Conservation (phyloP, 2,888 invertebrate genomes). For the Caenorhabditis doughertyi region DNA sequence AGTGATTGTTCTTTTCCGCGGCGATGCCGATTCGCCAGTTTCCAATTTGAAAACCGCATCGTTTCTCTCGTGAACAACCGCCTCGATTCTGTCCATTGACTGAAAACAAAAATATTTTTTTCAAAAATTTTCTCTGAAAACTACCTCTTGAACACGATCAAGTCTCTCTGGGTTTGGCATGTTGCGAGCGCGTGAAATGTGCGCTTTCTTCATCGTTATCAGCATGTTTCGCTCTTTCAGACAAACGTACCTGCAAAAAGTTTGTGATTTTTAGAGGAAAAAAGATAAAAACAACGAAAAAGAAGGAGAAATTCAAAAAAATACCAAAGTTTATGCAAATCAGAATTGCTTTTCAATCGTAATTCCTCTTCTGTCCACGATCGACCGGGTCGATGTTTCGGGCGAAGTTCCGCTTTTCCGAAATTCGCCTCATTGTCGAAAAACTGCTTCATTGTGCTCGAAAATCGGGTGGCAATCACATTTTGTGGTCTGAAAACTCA, state of each 20-base stretch:
- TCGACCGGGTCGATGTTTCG: constrained; percentile 77
- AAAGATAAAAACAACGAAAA: not conserved
- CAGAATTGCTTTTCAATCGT: constrained; percentile 94
- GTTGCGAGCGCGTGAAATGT: constrained; percentile 85
- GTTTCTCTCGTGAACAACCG: constrained; percentile 94
- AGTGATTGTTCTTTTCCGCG: constrained; percentile 77
- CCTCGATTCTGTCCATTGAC: constrained; percentile 95
- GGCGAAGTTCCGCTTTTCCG: constrained; percentile 73
- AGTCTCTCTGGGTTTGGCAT: constrained; percentile 82
- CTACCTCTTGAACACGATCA: constrained; percentile 79
- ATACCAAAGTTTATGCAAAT: constrained; percentile 97
- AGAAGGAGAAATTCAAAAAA: constrained; percentile 27
- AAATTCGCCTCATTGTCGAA: constrained; percentile 78
- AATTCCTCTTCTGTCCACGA: constrained; percentile 93
- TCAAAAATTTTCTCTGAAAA: not conserved
- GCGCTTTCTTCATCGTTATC: constrained; percentile 90
- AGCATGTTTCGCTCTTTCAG: constrained; percentile 98
- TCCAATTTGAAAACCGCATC: constrained; percentile 92
- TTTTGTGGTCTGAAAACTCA: constrained; percentile 50
- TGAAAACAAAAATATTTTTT: constrained; percentile 35
- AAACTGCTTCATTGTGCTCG: constrained; percentile 68
- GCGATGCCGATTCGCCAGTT: constrained; percentile 88
- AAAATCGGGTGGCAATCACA: constrained; percentile 6
- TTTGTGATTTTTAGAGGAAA: not conserved
- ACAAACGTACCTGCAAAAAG: constrained; percentile 87